Evolutionary conservation across 2,888 invertebrate species (phyloP), one percentile per base, ranked within the genome.

Genomic region (Bembecia ichneumoniformis): DNA sequence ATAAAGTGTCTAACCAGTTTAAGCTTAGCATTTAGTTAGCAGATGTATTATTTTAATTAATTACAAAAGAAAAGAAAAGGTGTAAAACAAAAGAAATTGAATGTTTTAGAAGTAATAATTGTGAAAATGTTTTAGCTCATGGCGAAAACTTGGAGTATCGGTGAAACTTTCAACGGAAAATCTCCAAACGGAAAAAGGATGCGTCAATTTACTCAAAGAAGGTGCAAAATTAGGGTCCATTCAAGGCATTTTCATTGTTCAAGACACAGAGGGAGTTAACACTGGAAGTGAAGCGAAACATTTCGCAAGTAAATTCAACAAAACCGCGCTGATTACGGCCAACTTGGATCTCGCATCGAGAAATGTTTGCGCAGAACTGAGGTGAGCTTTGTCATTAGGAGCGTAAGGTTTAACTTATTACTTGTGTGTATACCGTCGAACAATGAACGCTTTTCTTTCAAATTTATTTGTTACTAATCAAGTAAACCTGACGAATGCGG

Each of bases 331-430:
- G 51, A 53, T 65, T 34, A 62, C 64, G 17, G 58, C 61, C 34
- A 74, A 74, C 55, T 62, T 75, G 46, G 75, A 75, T 60, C 54
- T 66, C 47, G 55, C 59, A 51, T 66, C 70, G 13, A 61, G 69
- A 48, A 66, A 66, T 16, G 47, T 65, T 47, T 72, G 71, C 51
- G 58, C 52, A 20, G 66, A 69, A 43, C 52, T 77, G n/a, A 69
- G 66, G 74, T 76, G 58, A 57, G 58, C 61, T n/a, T 47, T 52
- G 52, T 53, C 9, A 28, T 9, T 28, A 28, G 28, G 2, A 9
- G 7, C 5, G 20, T 28, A 28, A 28, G 28, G 28, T 28, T 28
- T 28, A 28, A 28, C 28, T 28, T 4, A 9, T 28, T 9, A 28
- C 28, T 28, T 9, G 28, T 28, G 28, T 28, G 28, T 28, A 28